Base-by-base conservation (phyloP, 2,888 invertebrate genomes). In the Apodemia zela region DNA sequence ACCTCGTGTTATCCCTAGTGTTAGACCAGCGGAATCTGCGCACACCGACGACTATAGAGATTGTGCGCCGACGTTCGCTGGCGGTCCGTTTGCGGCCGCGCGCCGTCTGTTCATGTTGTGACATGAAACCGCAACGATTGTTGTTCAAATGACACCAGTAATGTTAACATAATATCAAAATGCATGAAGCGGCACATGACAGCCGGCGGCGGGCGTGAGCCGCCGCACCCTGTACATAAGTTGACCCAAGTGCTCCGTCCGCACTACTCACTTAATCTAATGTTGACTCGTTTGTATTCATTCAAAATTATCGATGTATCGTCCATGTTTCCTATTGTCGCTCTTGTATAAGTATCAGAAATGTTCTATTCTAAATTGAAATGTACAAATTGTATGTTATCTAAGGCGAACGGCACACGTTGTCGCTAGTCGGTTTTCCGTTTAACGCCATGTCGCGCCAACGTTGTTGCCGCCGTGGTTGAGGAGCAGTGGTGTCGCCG, bases 281-380 rank as follows among this genome's bases (percentile, higher is more conserved):
- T 77, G 80, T 79, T 75, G 76, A 77, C 72, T 78, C 73, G 79
- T 78, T 68, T 71, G 75, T 78, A 75, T 72, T 71, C 70, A 72
- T 63, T 65, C 60, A 45, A 65, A 54, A 60, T 69, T 71, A 68
- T 72, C 68, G 70, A 62, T 70, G 63, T 69, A 68, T 70, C 68
- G 70, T 70, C 67, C 66, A 65, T 62, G 7, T 59, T 63, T 62
- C 49, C 47, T 61, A 63, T 29, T 65, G 49, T 62, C 38, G 59
- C 47, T 64, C 58, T 62, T 64, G 63, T 64, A 63, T 62, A 58
- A 63, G 63, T 65, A 54, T 60, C 38, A 60, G 61, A 49, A 61
- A 59, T 65, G 64, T 65, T 63, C 62, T 68, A 63, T 65, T 57
- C 62, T 63, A 63, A 64, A 42, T 58, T 67, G 62, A 66, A 75